Conservation (phyloP, 2,888 invertebrate species). For the Thymelicus acteon region DNA sequence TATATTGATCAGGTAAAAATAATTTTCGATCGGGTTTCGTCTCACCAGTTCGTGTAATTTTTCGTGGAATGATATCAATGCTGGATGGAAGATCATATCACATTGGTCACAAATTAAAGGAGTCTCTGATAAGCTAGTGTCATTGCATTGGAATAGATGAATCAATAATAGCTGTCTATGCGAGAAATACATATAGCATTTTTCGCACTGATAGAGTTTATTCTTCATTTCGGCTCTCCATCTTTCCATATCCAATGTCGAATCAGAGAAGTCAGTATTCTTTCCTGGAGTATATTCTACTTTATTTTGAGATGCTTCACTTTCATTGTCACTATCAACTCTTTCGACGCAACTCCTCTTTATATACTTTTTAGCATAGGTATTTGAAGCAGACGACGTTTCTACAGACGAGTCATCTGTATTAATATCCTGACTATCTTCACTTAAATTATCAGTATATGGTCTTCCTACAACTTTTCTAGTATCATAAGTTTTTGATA, state of each 20-base stretch:
- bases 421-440: not conserved
- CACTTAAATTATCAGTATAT: slow-evolving; percentile 7
- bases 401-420: not conserved
- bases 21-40: not conserved
- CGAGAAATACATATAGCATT: slow-evolving; percentile 23
- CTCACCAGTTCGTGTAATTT: slow-evolving; percentile 1
- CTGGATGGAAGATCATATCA: slow-evolving; percentile 15
- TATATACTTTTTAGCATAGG: slow-evolving; percentile 8
- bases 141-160: slow-evolving; percentile 4
- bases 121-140: not conserved
- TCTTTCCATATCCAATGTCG: not conserved
- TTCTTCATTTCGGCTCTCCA: slow-evolving; percentile 6
- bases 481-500: slow-evolving; percentile 1
- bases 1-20: slow-evolving; percentile 3
- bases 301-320: not conserved
- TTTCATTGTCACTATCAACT: not conserved
- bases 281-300: not conserved
- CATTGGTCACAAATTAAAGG: slow-evolving; percentile 14
- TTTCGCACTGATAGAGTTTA: slow-evolving; percentile 17
- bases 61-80: slow-evolving; percentile 1
- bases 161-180: not conserved
- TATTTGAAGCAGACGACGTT: not conserved
- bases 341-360: not conserved
- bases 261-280: not conserved
- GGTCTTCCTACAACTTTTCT: slow-evolving; percentile 8